Conservation (phyloP, 2,113 vertebrate species). For the Lycaon pictus region DNA sequence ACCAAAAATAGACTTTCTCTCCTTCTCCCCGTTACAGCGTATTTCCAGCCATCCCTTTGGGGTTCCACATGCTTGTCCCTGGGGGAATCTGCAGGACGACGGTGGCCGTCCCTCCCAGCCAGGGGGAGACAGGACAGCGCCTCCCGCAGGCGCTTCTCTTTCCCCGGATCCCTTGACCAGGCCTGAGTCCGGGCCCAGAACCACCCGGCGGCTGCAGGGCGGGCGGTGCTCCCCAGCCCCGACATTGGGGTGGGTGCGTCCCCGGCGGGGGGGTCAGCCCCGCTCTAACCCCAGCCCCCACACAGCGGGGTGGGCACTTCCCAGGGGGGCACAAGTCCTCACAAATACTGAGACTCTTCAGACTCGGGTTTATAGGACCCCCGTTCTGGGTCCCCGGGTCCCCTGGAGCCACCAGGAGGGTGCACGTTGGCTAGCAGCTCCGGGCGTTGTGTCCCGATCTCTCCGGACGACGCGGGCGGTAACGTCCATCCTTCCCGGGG, state of each 20-base stretch:
- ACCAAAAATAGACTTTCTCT: rapidly evolving
- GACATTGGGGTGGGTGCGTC: too few species aligned
- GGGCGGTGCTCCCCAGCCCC: background rate
- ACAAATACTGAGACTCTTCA: too few species aligned
- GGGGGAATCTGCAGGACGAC: rapidly evolving
- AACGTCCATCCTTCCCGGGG: rapidly evolving
- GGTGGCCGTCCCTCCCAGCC: rapidly evolving
- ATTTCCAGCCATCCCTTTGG: background rate
- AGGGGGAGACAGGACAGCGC: rapidly evolving
- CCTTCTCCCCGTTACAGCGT: rapidly evolving
- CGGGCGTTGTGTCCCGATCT: rapidly evolving
- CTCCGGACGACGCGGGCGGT: rapidly evolving
- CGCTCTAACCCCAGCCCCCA: background rate
- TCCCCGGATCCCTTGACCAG: background rate
- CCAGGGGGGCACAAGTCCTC: background rate
- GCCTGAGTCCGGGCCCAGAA: background rate
- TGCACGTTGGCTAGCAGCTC: rapidly evolving
- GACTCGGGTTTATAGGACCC: background rate
- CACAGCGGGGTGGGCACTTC: background rate
- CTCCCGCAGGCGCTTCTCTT: rapidly evolving
- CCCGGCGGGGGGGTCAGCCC: background rate
- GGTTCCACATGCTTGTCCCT: rapidly evolving
- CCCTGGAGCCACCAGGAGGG: background rate
- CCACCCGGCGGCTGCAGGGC: rapidly evolving
- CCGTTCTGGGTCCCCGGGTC: background rate